Conservation (phyloP, 2,113 vertebrate species). For the Symphodus melops region DNA sequence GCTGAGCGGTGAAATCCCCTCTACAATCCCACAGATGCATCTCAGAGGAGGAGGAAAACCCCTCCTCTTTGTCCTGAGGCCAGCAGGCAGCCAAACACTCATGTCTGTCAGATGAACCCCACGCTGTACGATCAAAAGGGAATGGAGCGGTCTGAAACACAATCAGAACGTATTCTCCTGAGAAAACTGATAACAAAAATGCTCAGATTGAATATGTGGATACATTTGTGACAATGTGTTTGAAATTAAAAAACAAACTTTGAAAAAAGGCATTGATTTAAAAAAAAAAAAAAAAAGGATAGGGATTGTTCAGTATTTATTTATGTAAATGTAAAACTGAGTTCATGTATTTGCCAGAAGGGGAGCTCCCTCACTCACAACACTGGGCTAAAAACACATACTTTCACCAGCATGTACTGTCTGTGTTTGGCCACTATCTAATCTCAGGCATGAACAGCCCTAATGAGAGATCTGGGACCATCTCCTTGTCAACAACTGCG, state of each 20-base stretch:
- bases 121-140: conserved; percentile 28
- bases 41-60: conserved; percentile 48
- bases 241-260: conserved; percentile 7
- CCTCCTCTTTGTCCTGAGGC: conserved; percentile 54
- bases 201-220: conserved; percentile 16
- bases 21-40: conserved; percentile 60
- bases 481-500: conserved; percentile 70
- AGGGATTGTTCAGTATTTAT: background rate
- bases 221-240: conserved; percentile 14
- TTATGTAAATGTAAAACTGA: conserved; percentile 4
- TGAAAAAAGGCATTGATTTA: background rate
- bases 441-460: conserved; percentile 70
- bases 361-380: conserved; percentile 40
- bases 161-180: background rate
- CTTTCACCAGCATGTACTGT: conserved; percentile 49
- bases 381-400: conserved; percentile 11
- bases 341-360: conserved; percentile 45
- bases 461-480: conserved; percentile 74
- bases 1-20: conserved; percentile 67
- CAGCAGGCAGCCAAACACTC: conserved; percentile 51
- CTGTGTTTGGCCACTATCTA: conserved; percentile 54
- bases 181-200: conserved; percentile 17
- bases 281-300: background rate
- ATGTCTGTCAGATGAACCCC: conserved; percentile 58
- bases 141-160: background rate